phyloP scores from a whole-genome alignment of 2,888 invertebrate species.

The Amblyteles armatorius region DNA sequence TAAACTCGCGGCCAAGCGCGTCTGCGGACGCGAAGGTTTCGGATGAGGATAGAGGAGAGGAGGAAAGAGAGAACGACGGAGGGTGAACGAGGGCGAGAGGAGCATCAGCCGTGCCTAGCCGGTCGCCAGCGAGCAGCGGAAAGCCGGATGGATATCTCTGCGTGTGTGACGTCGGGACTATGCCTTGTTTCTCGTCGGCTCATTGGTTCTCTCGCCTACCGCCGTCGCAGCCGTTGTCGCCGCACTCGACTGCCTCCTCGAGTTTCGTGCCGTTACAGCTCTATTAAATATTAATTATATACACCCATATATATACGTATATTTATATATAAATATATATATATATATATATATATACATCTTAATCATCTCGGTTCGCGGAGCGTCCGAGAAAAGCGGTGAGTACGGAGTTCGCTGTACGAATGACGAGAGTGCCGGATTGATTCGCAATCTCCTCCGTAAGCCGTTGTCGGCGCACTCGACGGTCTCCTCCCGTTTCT shows the following conservation, averaged over 20 bases:
- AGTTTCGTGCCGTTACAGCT: slow-evolving; percentile 2
- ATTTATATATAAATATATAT: no score
- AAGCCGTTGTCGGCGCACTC: slow-evolving; percentile 61
- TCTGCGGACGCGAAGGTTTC: slow-evolving; percentile 43
- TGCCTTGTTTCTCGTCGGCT: slow-evolving; percentile 68
- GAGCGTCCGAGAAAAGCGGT: slow-evolving; percentile 66
- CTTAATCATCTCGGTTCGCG: not conserved
- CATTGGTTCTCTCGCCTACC: slow-evolving; percentile 65
- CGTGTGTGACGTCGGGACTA: slow-evolving; percentile 79
- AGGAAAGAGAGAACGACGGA: slow-evolving; percentile 22
- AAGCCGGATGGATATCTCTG: slow-evolving; percentile 79
- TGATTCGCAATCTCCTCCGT: slow-evolving; percentile 53
- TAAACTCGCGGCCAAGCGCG: slow-evolving; percentile 50
- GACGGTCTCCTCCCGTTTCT: not conserved
- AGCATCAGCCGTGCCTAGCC: slow-evolving; percentile 52
- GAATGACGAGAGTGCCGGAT: slow-evolving; percentile 20
- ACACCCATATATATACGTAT: not conserved
- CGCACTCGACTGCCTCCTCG: slow-evolving; percentile 26
- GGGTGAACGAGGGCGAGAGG: slow-evolving; percentile 52
- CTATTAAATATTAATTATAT: not conserved
- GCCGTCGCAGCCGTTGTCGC: slow-evolving; percentile 52
- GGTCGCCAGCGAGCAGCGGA: slow-evolving; percentile 72
- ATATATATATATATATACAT: no score
- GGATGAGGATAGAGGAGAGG: slow-evolving; percentile 16
- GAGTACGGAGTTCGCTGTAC: slow-evolving; percentile 68